Evolutionary conservation across 2,797 vertebrate species (phyloP).

Genomic region (Babyrousa celebensis): DNA sequence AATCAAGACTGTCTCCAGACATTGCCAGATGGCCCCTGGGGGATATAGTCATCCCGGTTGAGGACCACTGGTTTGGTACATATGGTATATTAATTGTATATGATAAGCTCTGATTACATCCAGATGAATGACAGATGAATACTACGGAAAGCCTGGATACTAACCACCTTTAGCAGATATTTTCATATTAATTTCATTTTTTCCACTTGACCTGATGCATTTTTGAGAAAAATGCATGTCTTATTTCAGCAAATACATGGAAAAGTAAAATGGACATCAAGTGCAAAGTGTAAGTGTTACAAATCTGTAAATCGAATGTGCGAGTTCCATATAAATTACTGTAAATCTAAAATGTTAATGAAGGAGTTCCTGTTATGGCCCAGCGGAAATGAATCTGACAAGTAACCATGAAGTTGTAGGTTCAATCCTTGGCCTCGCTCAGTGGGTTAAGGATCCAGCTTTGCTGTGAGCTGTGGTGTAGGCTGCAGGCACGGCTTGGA

Average conservation of each 20-base stretch:
- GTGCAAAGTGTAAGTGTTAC: conserved; percentile 67
- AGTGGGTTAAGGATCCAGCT: too few species aligned
- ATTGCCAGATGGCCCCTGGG: background rate
- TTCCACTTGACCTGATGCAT: conserved; percentile 15
- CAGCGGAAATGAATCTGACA: too few species aligned
- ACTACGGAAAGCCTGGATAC: background rate
- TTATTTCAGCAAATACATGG: conserved; percentile 18
- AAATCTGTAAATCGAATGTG: conserved; percentile 64
- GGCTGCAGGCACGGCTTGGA: too few species aligned
- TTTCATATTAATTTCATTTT: conserved; percentile 55
- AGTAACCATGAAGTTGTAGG: too few species aligned
- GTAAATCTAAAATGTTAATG: conserved; percentile 38
- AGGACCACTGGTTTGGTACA: background rate
- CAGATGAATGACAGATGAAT: background rate
- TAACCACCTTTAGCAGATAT: background rate
- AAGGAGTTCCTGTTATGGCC: background rate
- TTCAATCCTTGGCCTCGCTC: too few species aligned
- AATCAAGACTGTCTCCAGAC: background rate
- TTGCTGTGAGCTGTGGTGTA: too few species aligned
- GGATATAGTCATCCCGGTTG: background rate
- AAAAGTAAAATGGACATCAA: conserved; percentile 53
- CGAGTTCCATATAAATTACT: conserved; percentile 65
- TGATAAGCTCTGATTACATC: background rate
- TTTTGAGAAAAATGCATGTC: conserved; percentile 41
- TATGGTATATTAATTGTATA: background rate